phyloP scores from a whole-genome alignment of 2,797 vertebrate genomes.

The Tokudaia muenninki region DNA sequence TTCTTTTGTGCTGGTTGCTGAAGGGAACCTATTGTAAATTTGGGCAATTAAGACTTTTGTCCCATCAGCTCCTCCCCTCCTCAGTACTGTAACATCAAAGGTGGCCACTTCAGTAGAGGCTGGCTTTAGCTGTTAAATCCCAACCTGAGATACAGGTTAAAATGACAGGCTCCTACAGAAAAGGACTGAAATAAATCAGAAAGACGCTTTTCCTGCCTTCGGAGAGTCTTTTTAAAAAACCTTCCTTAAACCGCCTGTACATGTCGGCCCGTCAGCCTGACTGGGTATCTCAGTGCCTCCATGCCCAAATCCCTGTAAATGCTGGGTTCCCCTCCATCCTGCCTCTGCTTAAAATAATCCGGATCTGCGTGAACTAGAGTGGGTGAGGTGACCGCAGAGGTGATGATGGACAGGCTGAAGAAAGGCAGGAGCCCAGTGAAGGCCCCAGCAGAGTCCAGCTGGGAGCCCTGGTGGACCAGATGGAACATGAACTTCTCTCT shows the following conservation, averaged over 20 bases:
- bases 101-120: conserved; percentile 85
- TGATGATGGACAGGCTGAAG: conserved; percentile 31
- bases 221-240: conserved; percentile 85
- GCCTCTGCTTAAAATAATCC: conserved; percentile 86
- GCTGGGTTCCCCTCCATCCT: conserved; percentile 78
- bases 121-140: conserved; percentile 85
- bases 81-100: conserved; percentile 89
- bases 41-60: conserved; percentile 90
- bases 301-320: conserved; percentile 85
- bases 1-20: conserved; percentile 89
- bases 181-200: conserved; percentile 83
- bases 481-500: background rate
- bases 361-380: conserved; percentile 82
- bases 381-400: conserved; percentile 64
- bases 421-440: conserved; percentile 76
- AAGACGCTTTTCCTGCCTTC: conserved; percentile 86
- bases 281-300: conserved; percentile 79
- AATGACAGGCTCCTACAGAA: conserved; percentile 84
- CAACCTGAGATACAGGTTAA: conserved; percentile 86
- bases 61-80: conserved; percentile 87
- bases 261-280: conserved; percentile 82
- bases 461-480: background rate
- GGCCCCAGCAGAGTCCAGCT: conserved; percentile 39
- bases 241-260: conserved; percentile 86
- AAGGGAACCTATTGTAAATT: conserved; percentile 90